Base-by-base conservation (phyloP, 2,113 vertebrate species). In the Chiloscyllium plagiosum region DNA sequence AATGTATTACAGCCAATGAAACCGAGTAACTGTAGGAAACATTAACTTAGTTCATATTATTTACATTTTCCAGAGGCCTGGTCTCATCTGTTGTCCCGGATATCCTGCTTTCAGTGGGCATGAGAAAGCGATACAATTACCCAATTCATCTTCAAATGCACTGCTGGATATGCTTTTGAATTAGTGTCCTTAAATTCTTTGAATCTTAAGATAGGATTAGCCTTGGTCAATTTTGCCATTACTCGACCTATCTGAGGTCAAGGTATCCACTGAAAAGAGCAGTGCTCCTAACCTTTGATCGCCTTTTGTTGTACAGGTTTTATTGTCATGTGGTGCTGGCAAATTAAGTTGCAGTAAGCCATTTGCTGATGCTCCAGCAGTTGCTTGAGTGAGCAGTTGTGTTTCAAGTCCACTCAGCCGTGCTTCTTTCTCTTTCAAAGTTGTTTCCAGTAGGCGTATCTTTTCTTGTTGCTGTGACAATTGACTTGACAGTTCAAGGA, bases 401-500 rank as follows among this genome's bases (percentile, higher is more conserved):
- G 22, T 96, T 96, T 96, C 96, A 96, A 97, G 96, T 96, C 97
- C 96, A 96, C 96, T 85, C 61, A 96, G 97, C 95, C 96, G 96
- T 47, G 56, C 96, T 96, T 97, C 96, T 87, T 94, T 96, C 96
- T 97, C 83, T 2, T 95, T 96, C 96, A 96, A 96, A 89, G 76
- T 89, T 96, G 96, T 83, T 96, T 97, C 94, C 95, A 97, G 94
- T 85, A 97, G 96, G 78, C 96, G 96, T 96, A 96, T 96, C 89
- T 96, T 97, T 68, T 97, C 96, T 24, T 68, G 83, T 85, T 96
- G 65, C 95, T 96, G 69, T 96, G 97, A 97, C 96, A 97, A 72
- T 86, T 97, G 96, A 94, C 10, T 26, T 0, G 96, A 96, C 56
- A 96, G 96, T 96, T 97, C 95, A 94, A 96, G 76, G 96, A 96